Conservation (phyloP, 2,113 vertebrate species). For the Etia nguti region DNA sequence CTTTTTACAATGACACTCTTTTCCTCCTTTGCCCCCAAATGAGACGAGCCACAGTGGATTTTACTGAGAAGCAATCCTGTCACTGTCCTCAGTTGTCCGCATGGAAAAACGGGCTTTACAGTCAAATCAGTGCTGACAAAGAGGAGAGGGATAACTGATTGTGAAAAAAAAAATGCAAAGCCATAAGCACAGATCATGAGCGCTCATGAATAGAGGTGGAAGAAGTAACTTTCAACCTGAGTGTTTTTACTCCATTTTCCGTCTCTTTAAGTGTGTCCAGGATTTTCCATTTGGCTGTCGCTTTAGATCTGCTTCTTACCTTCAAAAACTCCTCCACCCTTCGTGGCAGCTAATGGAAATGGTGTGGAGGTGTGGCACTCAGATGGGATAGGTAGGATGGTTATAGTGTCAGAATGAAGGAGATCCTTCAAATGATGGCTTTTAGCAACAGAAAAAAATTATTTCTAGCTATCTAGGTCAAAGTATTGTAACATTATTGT, state of each 20-base stretch:
- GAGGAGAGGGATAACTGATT: not conserved
- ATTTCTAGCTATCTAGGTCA: not conserved
- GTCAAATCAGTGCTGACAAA: not conserved
- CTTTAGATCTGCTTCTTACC: constrained; percentile 21
- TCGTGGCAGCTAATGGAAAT: constrained; percentile 15
- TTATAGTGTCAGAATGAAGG: not conserved
- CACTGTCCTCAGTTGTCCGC: not conserved
- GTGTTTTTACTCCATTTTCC: not conserved
- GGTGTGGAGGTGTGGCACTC: constrained; percentile 3
- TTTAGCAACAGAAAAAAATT: not conserved
- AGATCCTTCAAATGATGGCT: not conserved
- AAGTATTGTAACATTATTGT: not conserved
- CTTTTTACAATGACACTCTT: not conserved
- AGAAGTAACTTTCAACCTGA: not conserved
- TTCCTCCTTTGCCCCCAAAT: not conserved
- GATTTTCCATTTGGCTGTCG: constrained; percentile 52
- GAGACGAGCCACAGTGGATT: not conserved
- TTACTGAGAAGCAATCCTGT: not conserved
- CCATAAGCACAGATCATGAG: not conserved
- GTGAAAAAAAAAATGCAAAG: not conserved
- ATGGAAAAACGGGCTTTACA: not conserved
- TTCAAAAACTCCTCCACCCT: not conserved
- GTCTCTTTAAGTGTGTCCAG: constrained; percentile 28
- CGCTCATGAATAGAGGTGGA: not conserved
- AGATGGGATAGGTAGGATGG: not conserved